These are phyloP conservation scores for Drosophila takahashii DNA, from an alignment of 1,140 invertebrate genomes.

Conservation along the genomic window DNA sequence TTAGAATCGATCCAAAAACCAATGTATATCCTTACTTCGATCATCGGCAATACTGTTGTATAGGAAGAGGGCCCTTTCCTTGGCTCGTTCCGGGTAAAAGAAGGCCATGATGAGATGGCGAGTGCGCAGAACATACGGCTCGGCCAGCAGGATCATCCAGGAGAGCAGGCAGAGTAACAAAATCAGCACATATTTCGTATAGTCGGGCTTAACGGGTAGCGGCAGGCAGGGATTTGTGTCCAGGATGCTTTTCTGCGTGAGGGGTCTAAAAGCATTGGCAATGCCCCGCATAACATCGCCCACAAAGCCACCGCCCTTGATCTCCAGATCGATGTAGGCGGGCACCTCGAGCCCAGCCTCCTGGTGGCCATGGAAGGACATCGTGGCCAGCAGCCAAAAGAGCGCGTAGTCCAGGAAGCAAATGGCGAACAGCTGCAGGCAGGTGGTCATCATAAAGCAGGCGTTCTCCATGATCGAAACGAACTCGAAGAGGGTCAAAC, in stretches of 20 bases:
- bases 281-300: conserved; percentile 88
- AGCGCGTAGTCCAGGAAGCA: conserved; percentile 84
- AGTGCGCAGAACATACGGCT: conserved; percentile 92
- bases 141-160: conserved; percentile 89
- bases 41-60: conserved; percentile 91
- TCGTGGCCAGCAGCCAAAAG: conserved; percentile 90
- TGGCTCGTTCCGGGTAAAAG: conserved; percentile 91
- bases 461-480: conserved; percentile 17
- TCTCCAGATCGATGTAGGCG: conserved; percentile 66
- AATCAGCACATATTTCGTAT: conserved; percentile 88
- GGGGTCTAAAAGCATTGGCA: conserved; percentile 87
- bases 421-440: conserved; percentile 37
- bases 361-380: conserved; percentile 88
- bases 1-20: not conserved
- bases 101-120: conserved; percentile 90
- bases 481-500: conserved; percentile 87
- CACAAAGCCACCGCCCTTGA: conserved; percentile 87
- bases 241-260: conserved; percentile 85
- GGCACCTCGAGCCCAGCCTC: conserved; percentile 85
- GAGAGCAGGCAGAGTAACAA: conserved; percentile 87
- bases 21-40: conserved; percentile 82
- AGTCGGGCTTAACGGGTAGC: conserved; percentile 88
- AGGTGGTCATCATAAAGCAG: conserved; percentile 33
- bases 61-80: conserved; percentile 90
- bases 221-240: conserved; percentile 89